Conservation (phyloP, 1,140 invertebrate species). For the Stegodyphus dumicola region DNA sequence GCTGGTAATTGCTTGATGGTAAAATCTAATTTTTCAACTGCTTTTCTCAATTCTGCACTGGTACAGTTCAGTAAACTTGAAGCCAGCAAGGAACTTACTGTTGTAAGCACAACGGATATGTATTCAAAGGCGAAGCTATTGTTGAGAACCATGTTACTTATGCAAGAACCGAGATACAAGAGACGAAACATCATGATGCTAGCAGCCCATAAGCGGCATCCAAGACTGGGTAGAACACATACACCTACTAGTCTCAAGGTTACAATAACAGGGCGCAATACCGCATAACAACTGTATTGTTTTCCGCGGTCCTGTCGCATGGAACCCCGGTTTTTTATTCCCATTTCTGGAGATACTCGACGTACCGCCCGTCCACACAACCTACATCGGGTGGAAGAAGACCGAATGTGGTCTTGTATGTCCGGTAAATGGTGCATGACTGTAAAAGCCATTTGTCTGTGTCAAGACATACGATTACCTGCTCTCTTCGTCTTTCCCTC, state of each 20-base stretch:
- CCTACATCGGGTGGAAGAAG: constrained; percentile 22
- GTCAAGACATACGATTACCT: constrained; percentile 9
- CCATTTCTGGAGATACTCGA: constrained; percentile 25
- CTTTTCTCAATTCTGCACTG: constrained; percentile 15
- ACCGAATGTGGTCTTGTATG: constrained; percentile 10
- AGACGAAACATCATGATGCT: constrained; percentile 33
- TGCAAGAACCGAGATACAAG: constrained; percentile 36
- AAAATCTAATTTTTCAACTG: constrained; percentile 36
- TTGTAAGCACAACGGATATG: constrained; percentile 52
- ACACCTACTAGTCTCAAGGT: constrained; percentile 46
- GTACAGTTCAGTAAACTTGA: constrained; percentile 20
- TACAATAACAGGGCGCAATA: constrained; percentile 32
- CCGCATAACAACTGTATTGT: constrained; percentile 34
- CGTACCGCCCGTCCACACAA: constrained; percentile 28
- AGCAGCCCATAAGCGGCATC: constrained; percentile 38
- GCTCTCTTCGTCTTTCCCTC: background rate
- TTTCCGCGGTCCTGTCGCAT: constrained; percentile 13
- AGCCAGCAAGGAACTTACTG: constrained; percentile 21
- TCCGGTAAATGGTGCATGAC: constrained; percentile 57
- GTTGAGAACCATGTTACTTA: constrained; percentile 44
- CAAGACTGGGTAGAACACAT: constrained; percentile 23
- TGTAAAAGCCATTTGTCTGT: constrained; percentile 45
- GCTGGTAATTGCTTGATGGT: constrained; percentile 43
- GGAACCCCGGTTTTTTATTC: constrained; percentile 9
- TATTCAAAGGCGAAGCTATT: constrained; percentile 52